These are phyloP conservation scores for Odontomachus brunneus DNA, from an alignment of 1,140 invertebrate species.

Conservation along the genomic window DNA sequence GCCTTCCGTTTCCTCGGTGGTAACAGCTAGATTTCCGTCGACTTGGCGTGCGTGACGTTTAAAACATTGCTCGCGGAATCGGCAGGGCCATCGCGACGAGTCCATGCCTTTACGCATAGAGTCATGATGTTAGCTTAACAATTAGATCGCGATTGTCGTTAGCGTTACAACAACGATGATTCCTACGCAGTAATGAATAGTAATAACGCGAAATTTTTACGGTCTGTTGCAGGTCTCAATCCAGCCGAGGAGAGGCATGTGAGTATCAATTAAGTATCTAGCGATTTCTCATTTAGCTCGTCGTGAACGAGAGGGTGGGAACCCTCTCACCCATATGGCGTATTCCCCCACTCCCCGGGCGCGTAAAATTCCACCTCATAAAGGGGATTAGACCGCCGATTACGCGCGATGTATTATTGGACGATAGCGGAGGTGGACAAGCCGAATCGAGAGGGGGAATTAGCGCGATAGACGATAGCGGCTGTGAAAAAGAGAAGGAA, in stretches of 20 bases:
- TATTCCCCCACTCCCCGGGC: not conserved
- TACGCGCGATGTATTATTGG: conserved; percentile 56
- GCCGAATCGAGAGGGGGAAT: conserved; percentile 47
- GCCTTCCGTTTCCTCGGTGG: conserved; percentile 44
- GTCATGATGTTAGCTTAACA: no score
- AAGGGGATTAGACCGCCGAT: conserved; percentile 74
- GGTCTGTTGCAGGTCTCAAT: conserved; percentile 88
- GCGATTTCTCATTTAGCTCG: conserved; percentile 33
- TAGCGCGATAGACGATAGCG: conserved; percentile 39
- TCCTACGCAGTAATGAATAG: not conserved
- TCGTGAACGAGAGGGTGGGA: conserved; percentile 35
- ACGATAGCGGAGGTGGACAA: conserved; percentile 35
- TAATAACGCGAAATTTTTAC: conserved; percentile 40
- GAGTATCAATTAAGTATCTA: conserved; percentile 82
- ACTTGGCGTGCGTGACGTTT: conserved; percentile 1
- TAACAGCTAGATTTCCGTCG: conserved; percentile 30
- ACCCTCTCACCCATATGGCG: conserved; percentile 10
- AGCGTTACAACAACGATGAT: not conserved
- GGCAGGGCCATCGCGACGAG: not conserved
- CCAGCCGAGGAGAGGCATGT: conserved; percentile 90
- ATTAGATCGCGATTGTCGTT: not conserved
- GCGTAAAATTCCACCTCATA: conserved; percentile 76
- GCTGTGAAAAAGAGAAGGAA: conserved; percentile 21
- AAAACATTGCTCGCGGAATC: not conserved
- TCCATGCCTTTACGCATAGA: not conserved